These are phyloP conservation scores for Aphelenchoides bicaudatus DNA, from an alignment of 2,888 invertebrate genomes.

Conservation along the genomic window DNA sequence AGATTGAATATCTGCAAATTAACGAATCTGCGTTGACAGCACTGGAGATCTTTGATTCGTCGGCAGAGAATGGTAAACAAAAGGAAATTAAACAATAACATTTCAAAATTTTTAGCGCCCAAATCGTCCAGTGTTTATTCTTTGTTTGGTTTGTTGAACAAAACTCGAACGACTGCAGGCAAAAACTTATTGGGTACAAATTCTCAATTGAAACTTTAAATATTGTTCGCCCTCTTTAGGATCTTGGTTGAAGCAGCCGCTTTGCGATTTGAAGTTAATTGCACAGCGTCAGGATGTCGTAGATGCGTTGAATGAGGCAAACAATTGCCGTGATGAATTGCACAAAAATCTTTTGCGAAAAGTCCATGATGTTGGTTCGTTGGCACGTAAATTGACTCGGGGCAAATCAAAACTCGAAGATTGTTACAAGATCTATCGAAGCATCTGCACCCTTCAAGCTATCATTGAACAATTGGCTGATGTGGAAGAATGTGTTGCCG, in stretches of 20 bases:
- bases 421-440: conserved; percentile 27
- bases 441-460: conserved; percentile 26
- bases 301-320: conserved; percentile 38
- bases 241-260: conserved; percentile 56
- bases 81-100: not conserved
- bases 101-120: too few species aligned
- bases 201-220: not conserved
- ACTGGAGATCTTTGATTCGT: conserved; percentile 12
- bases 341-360: conserved; percentile 39
- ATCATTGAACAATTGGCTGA: conserved; percentile 27
- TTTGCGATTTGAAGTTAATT: conserved; percentile 42
- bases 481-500: conserved; percentile 27
- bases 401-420: conserved; percentile 35
- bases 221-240: conserved; percentile 28
- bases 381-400: conserved; percentile 33
- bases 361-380: conserved; percentile 45
- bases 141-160: conserved; percentile 49
- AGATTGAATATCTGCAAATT: not conserved
- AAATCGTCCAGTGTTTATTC: conserved; percentile 32
- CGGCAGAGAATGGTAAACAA: not conserved
- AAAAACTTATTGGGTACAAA: conserved; percentile 44
- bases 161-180: conserved; percentile 51
- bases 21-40: conserved; percentile 13
- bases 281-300: conserved; percentile 50
- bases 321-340: conserved; percentile 33